A percentile compares a stretch with the other conserved stretches of the same genome.
phyloP scores from a whole-genome alignment of 2,113 vertebrate species.

The Phrynocephalus versicolor region DNA sequence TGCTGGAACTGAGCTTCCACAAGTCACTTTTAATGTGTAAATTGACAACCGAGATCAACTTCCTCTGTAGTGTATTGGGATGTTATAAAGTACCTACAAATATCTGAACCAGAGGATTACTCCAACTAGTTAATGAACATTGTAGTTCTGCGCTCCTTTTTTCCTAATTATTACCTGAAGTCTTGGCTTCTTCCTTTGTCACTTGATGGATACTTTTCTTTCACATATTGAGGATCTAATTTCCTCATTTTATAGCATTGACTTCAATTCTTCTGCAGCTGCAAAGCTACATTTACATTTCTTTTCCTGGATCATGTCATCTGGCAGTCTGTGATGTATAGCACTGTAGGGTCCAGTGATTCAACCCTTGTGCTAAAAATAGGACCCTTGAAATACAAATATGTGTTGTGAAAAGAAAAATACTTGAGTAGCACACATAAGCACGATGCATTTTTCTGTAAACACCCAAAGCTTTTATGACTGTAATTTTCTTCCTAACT shows the following conservation, averaged over 20 bases:
- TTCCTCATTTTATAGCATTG: slow-evolving; percentile 12
- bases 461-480: not conserved
- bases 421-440: not conserved
- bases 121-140: not conserved
- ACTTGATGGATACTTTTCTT: not conserved
- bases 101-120: not conserved
- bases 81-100: not conserved
- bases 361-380: not conserved
- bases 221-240: not conserved
- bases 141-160: not conserved
- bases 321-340: slow-evolving; percentile 1
- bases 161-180: not conserved
- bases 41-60: too few species aligned
- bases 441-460: not conserved
- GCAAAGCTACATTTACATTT: not conserved
- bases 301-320: not conserved
- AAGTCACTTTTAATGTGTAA: not conserved
- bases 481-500: too few species aligned
- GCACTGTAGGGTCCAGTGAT: slow-evolving; percentile 9
- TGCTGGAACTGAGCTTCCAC: not conserved
- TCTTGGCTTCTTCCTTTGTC: not conserved
- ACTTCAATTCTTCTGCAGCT: not conserved
- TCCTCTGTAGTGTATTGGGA: not conserved
- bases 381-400: not conserved
- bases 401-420: not conserved